Base-by-base conservation (phyloP, 2,797 vertebrate genomes). In the Microctenopoma steveboyesi region DNA sequence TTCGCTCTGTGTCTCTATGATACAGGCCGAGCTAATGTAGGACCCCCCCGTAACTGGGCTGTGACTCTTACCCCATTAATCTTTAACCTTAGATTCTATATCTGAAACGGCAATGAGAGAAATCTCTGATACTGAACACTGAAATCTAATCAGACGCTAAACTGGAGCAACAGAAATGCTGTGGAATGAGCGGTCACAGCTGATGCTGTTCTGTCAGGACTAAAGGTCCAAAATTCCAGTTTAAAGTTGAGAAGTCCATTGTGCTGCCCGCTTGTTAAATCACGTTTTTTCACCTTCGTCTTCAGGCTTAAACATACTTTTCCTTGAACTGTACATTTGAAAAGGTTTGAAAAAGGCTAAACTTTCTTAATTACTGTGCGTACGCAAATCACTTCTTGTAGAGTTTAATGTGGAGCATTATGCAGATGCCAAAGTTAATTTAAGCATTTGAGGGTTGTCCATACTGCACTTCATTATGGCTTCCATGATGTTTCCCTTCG, bases 1-100 rank as follows among this genome's bases (percentile, higher is more conserved):
- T 66, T 75, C 59, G 12, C 60, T 49, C 50, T n/a, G 48, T 35
- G 57, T 57, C 72, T 77, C 62, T 61, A 69, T 81, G 73, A 18
- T 37, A 27, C 5, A 11, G 51, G 50, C 45, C 1, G 1, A 6
- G 16, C 37, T 49, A 22, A 22, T 43, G 59, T 51, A 2, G 25
- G n/a, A 30, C 28, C 52, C 12, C 25, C 35, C 39, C 39, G 39
- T 9, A 14, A 35, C 48, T 4, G 46, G 25, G 27, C 30, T 10
- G 0, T 25, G 27, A 3, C 51, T 59, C 45, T 64, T 46, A 68
- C 25, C 45, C 35, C 30, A 14, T 61, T 30, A 45, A 35, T 46
- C 43, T 53, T 12, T 16, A 7, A n/a, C 8, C 14, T 5, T 56
- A 45, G 35, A 57, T 52, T 12, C 14, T 48, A 30, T 28, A 54